A percentile compares a stretch with the other conserved stretches of the same genome.
Evolutionary conservation across 2,113 vertebrate species (phyloP).

Genomic region (Anoura caudifer): DNA sequence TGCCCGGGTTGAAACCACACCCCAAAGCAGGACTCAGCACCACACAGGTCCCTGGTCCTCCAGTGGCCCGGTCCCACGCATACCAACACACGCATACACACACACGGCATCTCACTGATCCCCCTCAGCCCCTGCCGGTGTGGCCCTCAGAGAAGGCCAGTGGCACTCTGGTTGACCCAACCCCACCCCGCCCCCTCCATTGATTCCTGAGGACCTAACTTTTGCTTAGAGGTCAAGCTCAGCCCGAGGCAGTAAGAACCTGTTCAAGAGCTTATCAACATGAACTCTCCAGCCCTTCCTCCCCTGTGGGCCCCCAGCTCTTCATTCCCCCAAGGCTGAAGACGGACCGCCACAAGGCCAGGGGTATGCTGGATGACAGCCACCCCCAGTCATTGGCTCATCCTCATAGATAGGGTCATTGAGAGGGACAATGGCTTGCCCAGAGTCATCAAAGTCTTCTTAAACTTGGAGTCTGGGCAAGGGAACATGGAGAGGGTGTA

Average conservation of each 20-base stretch:
- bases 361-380: neutral
- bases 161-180: neutral
- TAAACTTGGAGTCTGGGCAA: neutral
- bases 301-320: accelerated
- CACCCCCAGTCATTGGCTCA: accelerated
- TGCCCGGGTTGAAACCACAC: neutral
- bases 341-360: neutral
- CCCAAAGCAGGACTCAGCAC: no score
- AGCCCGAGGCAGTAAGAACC: neutral
- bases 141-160: neutral
- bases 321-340: accelerated
- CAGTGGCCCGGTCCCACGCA: accelerated
- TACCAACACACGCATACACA: no score
- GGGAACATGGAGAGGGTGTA: neutral
- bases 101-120: neutral
- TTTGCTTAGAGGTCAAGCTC: neutral
- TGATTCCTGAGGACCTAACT: neutral
- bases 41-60: accelerated
- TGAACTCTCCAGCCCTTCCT: neutral
- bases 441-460: neutral
- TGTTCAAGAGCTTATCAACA: neutral
- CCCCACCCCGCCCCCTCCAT: neutral
- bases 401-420: neutral
- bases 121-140: no score
- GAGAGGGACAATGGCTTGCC: no score